These are phyloP conservation scores for Heliconius nattereri DNA, from an alignment of 1,140 invertebrate genomes.

Conservation along the genomic window DNA sequence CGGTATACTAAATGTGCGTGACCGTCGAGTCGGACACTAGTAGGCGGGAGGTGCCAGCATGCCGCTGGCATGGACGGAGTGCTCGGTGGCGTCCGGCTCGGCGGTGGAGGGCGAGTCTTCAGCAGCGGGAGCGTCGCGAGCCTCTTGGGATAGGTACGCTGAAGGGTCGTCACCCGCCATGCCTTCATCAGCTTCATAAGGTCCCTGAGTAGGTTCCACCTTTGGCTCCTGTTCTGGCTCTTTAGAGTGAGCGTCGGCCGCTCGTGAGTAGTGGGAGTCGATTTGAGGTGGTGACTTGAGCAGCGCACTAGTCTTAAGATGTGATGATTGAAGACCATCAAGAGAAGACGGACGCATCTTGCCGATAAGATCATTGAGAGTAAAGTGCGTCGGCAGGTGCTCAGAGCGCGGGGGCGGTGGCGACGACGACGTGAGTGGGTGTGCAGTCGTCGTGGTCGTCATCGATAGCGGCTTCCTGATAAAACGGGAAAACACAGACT, in stretches of 20 bases:
- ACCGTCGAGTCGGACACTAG: conserved; percentile 67
- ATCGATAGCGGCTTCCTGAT: conserved; percentile 79
- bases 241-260: conserved; percentile 71
- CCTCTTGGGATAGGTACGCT: conserved; percentile 66
- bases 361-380: conserved; percentile 77
- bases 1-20: conserved; percentile 41
- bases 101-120: conserved; percentile 80
- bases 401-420: conserved; percentile 76
- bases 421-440: conserved; percentile 78
- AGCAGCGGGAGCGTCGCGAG: conserved; percentile 55
- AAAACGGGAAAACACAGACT: conserved; percentile 51
- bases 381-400: conserved; percentile 79
- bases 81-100: conserved; percentile 81
- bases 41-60: conserved; percentile 79
- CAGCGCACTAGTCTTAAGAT: conserved; percentile 70
- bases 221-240: conserved; percentile 70
- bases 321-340: conserved; percentile 77
- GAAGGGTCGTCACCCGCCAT: conserved; percentile 81
- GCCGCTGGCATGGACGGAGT: conserved; percentile 79
- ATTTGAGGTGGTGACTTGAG: conserved; percentile 75
- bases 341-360: conserved; percentile 78
- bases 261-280: conserved; percentile 78
- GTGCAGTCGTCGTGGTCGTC: conserved; percentile 81
- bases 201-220: conserved; percentile 78
- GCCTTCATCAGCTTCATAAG: conserved; percentile 79